These are phyloP conservation scores for Rhinoraja longicauda DNA, from an alignment of 2,797 vertebrate species.

Conservation along the genomic window DNA sequence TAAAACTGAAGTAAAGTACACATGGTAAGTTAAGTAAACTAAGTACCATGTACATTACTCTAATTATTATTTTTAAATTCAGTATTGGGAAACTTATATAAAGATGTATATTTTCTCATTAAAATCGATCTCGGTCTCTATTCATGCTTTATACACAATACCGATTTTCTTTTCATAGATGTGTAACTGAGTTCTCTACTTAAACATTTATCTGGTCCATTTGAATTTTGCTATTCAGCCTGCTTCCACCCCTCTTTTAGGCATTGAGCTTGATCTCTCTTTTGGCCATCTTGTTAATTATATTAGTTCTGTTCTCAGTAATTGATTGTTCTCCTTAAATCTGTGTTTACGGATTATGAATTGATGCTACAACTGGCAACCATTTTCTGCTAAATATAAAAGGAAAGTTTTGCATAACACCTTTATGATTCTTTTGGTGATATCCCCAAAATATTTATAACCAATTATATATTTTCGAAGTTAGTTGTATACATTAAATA, in stretches of 20 bases:
- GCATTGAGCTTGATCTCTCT: neutral
- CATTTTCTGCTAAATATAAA: neutral
- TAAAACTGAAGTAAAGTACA: too few species aligned
- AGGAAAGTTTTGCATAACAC: neutral
- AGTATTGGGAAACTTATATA: neutral
- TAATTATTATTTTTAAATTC: neutral
- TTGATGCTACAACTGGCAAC: neutral
- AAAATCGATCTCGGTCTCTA: neutral
- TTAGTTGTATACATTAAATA: too few species aligned
- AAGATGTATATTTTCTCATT: neutral
- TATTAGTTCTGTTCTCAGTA: neutral
- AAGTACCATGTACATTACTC: too few species aligned
- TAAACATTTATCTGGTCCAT: neutral
- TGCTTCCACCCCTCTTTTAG: neutral
- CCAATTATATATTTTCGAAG: too few species aligned
- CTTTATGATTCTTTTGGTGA: too few species aligned
- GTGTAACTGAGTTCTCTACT: neutral
- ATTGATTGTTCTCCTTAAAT: neutral
- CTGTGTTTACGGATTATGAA: neutral
- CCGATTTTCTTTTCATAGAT: neutral
- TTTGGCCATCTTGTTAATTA: neutral
- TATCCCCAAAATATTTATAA: too few species aligned
- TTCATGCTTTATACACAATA: neutral
- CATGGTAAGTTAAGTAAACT: too few species aligned
- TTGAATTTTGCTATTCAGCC: neutral